These are phyloP conservation scores for Drosophila ezoana DNA, from an alignment of 2,888 invertebrate genomes.

Conservation along the genomic window DNA sequence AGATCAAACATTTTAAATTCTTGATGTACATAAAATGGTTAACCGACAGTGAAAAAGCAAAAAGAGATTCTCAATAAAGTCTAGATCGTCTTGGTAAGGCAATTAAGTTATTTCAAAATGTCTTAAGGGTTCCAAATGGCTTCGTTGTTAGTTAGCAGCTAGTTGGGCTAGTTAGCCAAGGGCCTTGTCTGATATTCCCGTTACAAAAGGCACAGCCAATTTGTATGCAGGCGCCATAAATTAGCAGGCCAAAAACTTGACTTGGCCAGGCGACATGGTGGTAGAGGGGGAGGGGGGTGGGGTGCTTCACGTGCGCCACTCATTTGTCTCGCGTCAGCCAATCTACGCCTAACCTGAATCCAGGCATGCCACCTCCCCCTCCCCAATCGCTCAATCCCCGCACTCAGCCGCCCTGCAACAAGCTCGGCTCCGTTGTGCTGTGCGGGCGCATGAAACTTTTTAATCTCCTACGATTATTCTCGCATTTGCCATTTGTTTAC, in stretches of 20 bases:
- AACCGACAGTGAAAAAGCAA: no score
- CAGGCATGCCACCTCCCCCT: neutral
- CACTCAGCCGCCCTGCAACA: neutral
- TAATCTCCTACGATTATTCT: conserved; percentile 84
- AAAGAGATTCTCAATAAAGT: neutral
- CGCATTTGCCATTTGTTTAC: conserved; percentile 83
- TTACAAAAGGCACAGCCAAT: conserved; percentile 41
- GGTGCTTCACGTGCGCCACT: conserved; percentile 74
- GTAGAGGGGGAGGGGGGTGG: conserved; percentile 3
- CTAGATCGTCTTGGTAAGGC: neutral
- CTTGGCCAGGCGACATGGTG: conserved; percentile 12
- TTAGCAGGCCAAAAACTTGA: conserved; percentile 62
- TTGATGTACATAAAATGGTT: no score
- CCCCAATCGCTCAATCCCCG: no score
- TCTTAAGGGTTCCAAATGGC: conserved; percentile 8
- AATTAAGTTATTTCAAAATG: neutral
- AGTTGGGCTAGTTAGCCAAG: conserved; percentile 32
- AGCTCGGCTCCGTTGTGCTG: conserved; percentile 9
- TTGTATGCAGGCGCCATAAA: conserved; percentile 76
- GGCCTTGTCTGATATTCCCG: conserved; percentile 7
- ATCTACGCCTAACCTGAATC: conserved; percentile 12
- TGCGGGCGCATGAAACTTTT: conserved; percentile 78
- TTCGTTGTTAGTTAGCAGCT: conserved; percentile 29
- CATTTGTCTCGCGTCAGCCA: conserved; percentile 74
- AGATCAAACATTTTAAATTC: no score